These are phyloP conservation scores for Bombus consobrinus DNA, from an alignment of 1,140 invertebrate genomes.

Conservation along the genomic window DNA sequence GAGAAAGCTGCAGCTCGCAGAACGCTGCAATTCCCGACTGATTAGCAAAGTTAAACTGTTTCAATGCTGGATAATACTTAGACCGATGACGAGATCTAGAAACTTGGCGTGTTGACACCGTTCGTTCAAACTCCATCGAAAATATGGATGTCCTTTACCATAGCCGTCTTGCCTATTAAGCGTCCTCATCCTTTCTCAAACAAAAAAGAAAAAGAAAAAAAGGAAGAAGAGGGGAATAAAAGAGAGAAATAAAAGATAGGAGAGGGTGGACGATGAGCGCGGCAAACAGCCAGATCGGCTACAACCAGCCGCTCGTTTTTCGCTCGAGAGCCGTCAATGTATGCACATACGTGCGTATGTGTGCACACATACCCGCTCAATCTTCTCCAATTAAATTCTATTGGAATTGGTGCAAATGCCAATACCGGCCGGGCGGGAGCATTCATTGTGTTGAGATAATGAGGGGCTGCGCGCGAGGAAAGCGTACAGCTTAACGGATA, in stretches of 20 bases:
- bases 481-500: slow-evolving; percentile 71
- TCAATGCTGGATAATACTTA: slow-evolving; percentile 6
- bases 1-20: neutral
- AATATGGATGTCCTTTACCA: neutral
- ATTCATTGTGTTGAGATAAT: slow-evolving; percentile 79
- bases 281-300: slow-evolving; percentile 27
- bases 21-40: slow-evolving; percentile 9
- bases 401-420: slow-evolving; percentile 80
- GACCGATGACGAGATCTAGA: slow-evolving; percentile 1
- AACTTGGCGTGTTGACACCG: slow-evolving; percentile 26
- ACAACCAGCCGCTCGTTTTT: slow-evolving; percentile 25
- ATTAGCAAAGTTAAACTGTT: slow-evolving; percentile 43
- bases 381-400: slow-evolving; percentile 81
- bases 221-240: no score
- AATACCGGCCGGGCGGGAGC: slow-evolving; percentile 73
- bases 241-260: neutral
- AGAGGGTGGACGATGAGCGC: neutral
- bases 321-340: neutral
- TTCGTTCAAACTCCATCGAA: neutral
- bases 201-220: neutral
- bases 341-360: neutral
- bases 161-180: slow-evolving; percentile 23
- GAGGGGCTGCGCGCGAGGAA: slow-evolving; percentile 71
- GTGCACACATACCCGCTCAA: slow-evolving; percentile 58
- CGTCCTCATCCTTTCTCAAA: neutral